Conservation (phyloP, 2,888 invertebrate species). For the Seira sanloemensis region DNA sequence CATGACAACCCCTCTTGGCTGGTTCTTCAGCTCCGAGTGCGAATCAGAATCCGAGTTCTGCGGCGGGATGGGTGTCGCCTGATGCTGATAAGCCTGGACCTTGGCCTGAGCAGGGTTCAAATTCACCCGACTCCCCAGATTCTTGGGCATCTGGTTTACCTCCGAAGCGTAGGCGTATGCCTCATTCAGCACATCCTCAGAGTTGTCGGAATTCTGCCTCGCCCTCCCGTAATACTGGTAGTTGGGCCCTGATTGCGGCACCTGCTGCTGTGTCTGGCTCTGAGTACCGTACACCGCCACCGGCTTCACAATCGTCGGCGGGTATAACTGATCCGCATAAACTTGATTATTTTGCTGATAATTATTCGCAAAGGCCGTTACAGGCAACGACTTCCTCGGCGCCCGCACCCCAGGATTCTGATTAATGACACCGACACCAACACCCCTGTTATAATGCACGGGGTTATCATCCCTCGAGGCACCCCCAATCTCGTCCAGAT, state of each 20-base stretch:
- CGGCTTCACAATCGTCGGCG: constrained; percentile 47
- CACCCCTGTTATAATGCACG: too few species aligned
- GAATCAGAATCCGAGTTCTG: constrained; percentile 23
- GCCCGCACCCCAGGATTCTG: too few species aligned
- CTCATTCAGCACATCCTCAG: constrained; percentile 49
- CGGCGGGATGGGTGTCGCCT: constrained; percentile 27
- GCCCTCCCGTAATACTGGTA: not conserved
- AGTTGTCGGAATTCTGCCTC: constrained; percentile 20
- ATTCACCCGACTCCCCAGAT: not conserved
- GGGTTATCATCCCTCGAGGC: too few species aligned
- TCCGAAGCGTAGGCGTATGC: constrained; percentile 57
- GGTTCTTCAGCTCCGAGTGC: not conserved
- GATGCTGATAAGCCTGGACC: constrained; percentile 28
- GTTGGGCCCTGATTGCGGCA: not conserved
- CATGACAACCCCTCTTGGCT: not conserved
- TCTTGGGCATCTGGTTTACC: constrained; percentile 37
- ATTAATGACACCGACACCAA: too few species aligned
- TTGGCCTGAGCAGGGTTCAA: not conserved
- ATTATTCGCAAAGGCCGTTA: not conserved
- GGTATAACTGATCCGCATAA: constrained; percentile 48
- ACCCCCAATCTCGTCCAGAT: too few species aligned
- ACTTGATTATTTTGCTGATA: constrained; percentile 24
- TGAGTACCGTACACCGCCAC: constrained; percentile 36
- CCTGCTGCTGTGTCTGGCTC: not conserved
- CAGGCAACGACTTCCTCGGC: constrained; percentile 30